Evolutionary conservation across 2,113 vertebrate genomes (phyloP), one percentile per base, ranked within the genome.

Genomic region (Uria aalge): DNA sequence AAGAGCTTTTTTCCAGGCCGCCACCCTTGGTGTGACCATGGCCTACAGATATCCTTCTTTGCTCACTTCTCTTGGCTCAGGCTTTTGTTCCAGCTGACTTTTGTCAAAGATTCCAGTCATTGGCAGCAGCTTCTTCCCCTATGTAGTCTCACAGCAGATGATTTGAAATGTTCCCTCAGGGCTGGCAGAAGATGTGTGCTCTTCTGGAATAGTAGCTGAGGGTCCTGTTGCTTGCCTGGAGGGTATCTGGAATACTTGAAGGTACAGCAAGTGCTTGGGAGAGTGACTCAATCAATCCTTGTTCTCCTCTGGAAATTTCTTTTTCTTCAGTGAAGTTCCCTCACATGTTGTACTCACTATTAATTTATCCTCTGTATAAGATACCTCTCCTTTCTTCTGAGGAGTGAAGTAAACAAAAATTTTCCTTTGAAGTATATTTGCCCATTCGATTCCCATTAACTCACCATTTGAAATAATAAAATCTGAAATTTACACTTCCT

Each of bases 1-100:
- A 56, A 56, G 16, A 56, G 12, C 5, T 14, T 38, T 71, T 81
- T 71, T 78, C 26, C 47, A 23, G 8, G 26, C 8, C 6, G 82
- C 11, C 2, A 22, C 2, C 11, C 7, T 1, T 8, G 4, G 4
- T 27, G 9, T 52, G 11, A 62, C 40, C 11, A 11, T 0, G 0
- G 34, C 7, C 12, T 84, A 30, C 30, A 53, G 5, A 4, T 80
- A 9, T 32, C 12, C 16, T n/a, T 76, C 12, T 69, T 50, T 77
- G 17, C 11, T 52, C 1, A 0, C 27, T 92, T 76, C 29, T 83
- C 18, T 53, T 77, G 36, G 9, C 27, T 79, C 19, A 63, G 32
- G 30, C 4, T 78, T 27, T 47, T 64, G 14, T 71, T 8, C 3
- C 40, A 64, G 34, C 3, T 3, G 5, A 64, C 10, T 73, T 87